phyloP scores from a whole-genome alignment of 2,113 vertebrate species.

The Plotosus lineatus region DNA sequence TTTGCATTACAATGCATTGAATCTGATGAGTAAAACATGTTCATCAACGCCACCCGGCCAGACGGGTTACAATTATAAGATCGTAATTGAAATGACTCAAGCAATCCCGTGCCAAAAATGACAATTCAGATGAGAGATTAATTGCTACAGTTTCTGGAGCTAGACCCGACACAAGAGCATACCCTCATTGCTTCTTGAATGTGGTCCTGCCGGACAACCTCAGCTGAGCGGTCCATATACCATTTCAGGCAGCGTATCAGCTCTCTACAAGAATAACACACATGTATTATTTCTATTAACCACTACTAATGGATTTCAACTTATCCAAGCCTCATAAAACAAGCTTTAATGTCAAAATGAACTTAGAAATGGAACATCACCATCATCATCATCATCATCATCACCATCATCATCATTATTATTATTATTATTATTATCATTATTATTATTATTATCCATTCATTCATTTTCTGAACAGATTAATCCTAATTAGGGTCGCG shows the following conservation, averaged over 20 bases:
- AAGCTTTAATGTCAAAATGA: no score
- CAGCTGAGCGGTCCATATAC: slow-evolving; percentile 98
- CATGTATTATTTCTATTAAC: neutral
- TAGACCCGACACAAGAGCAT: slow-evolving; percentile 30
- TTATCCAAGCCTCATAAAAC: neutral
- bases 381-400: no score
- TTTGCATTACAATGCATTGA: slow-evolving; percentile 7
- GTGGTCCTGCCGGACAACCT: slow-evolving; percentile 92
- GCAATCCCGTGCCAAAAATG: neutral
- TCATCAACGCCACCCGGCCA: neutral
- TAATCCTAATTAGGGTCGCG: no score
- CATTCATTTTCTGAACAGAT: no score
- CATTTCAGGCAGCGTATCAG: slow-evolving; percentile 96
- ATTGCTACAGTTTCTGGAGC: neutral
- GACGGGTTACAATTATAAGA: slow-evolving; percentile 6
- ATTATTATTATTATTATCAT: neutral
- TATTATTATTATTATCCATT: no score
- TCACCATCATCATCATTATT: neutral
- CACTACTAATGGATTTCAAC: neutral
- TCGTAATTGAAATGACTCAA: slow-evolving; percentile 3
- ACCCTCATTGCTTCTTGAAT: slow-evolving; percentile 98
- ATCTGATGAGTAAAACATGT: slow-evolving; percentile 1
- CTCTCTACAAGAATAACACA: slow-evolving; percentile 76
- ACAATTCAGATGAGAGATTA: neutral
- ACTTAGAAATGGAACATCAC: no score